phyloP scores from a whole-genome alignment of 2,888 invertebrate species.

The Tuberolachnus salignus region DNA sequence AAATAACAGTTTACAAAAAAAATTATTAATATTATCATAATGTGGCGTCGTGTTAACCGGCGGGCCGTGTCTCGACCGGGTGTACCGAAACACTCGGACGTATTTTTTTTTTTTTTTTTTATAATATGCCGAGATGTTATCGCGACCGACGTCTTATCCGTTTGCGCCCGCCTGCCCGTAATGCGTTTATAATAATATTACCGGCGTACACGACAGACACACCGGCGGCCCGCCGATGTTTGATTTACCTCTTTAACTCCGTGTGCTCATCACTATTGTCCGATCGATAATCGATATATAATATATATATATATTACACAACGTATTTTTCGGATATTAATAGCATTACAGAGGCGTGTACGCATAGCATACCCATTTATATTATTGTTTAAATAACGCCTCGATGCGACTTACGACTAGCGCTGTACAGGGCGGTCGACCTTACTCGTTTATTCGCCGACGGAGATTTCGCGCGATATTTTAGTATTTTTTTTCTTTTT shows the following conservation, averaged over 20 bases:
- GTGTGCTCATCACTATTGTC: background rate
- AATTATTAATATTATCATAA: background rate
- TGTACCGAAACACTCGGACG: background rate
- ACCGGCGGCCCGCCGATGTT: constrained; percentile 5
- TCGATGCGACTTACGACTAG: too few species aligned
- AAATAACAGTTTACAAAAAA: background rate
- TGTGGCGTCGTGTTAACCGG: constrained; percentile 25
- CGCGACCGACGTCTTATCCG: background rate
- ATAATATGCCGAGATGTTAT: background rate
- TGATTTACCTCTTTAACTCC: background rate
- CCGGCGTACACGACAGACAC: background rate
- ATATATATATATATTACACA: too few species aligned
- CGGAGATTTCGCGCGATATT: too few species aligned
- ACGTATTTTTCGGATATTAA: too few species aligned
- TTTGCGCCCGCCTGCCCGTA: too few species aligned
- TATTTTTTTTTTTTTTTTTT: too few species aligned
- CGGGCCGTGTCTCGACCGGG: background rate
- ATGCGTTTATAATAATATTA: too few species aligned
- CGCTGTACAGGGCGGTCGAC: too few species aligned
- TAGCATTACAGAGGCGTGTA: too few species aligned
- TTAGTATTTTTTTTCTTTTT: too few species aligned
- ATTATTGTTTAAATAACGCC: constrained; percentile 3
- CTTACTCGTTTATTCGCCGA: too few species aligned
- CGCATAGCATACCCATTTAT: background rate
- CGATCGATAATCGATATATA: too few species aligned